phyloP scores from a whole-genome alignment of 2,888 invertebrate species.

The Silvanus unidentatus region DNA sequence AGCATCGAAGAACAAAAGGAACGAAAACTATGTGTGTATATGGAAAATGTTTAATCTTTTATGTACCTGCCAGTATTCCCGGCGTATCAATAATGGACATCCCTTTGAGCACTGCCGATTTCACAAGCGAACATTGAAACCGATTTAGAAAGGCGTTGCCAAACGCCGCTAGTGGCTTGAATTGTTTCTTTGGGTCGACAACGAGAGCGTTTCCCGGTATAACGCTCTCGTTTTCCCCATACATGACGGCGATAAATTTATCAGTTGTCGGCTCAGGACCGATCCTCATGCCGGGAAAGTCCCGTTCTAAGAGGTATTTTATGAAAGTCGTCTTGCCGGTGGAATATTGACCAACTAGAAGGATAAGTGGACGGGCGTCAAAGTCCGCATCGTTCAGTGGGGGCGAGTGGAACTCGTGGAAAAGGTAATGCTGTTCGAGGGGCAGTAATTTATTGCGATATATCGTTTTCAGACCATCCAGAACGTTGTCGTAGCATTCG shows the following conservation, averaged over 20 bases:
- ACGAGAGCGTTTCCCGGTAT: constrained; percentile 97
- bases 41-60: neutral
- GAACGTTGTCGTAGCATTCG: constrained; percentile 80
- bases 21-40: neutral
- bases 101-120: constrained; percentile 85
- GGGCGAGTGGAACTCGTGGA: constrained; percentile 94
- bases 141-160: constrained; percentile 97
- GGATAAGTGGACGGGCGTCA: constrained; percentile 96
- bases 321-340: constrained; percentile 91
- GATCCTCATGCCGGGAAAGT: constrained; percentile 97
- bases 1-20: too few species aligned
- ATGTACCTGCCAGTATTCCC: constrained; percentile 59
- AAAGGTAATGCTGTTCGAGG: constrained; percentile 82
- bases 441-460: constrained; percentile 88
- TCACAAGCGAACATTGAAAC: constrained; percentile 89
- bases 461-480: constrained; percentile 89
- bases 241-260: constrained; percentile 96
- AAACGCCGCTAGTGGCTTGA: constrained; percentile 89
- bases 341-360: constrained; percentile 95
- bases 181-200: constrained; percentile 95
- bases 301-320: constrained; percentile 83
- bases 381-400: constrained; percentile 94
- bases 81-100: constrained; percentile 98
- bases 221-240: constrained; percentile 77
- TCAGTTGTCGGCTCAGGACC: constrained; percentile 99